Conservation (phyloP, 2,797 vertebrate genomes). For the Ataeniobius toweri region DNA sequence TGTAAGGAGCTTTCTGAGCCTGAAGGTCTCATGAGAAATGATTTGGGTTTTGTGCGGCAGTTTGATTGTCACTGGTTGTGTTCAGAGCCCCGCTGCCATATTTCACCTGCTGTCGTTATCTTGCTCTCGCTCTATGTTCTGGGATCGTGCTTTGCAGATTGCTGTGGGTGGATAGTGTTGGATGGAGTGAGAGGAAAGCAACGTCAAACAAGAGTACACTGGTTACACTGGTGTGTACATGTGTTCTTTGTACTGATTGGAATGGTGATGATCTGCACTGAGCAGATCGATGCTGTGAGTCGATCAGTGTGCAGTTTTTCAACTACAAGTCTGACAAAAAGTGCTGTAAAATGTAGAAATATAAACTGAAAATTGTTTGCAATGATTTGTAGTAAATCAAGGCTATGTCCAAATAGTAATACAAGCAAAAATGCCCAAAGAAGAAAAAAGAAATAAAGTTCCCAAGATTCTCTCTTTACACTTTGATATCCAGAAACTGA, state of each 20-base stretch:
- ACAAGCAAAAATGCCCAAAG: not conserved
- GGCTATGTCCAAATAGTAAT: not conserved
- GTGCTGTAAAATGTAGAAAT: not conserved
- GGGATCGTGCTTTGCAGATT: slow-evolving; percentile 57
- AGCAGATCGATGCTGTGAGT: not conserved
- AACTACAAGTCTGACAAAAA: not conserved
- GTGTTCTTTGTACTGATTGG: slow-evolving; percentile 33
- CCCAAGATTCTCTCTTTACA: too few species aligned
- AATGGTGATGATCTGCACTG: slow-evolving; percentile 16
- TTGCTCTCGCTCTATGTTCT: slow-evolving; percentile 24
- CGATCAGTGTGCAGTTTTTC: not conserved
- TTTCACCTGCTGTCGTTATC: slow-evolving; percentile 11
- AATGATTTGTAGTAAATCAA: not conserved
- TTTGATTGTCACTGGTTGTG: slow-evolving; percentile 1
- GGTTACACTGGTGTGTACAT: slow-evolving; percentile 16
- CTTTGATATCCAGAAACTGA: too few species aligned
- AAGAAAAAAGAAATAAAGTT: too few species aligned
- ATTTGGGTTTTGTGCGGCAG: slow-evolving; percentile 5
- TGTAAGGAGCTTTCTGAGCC: not conserved
- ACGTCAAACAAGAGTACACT: slow-evolving; percentile 52
- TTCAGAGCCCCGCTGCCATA: slow-evolving; percentile 1
- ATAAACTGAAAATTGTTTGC: not conserved
- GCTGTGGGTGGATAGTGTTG: slow-evolving; percentile 68
- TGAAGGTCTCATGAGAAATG: not conserved
- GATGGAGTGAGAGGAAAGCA: slow-evolving; percentile 52